Conservation (phyloP, 2,797 vertebrate species). For the Acomys russatus region DNA sequence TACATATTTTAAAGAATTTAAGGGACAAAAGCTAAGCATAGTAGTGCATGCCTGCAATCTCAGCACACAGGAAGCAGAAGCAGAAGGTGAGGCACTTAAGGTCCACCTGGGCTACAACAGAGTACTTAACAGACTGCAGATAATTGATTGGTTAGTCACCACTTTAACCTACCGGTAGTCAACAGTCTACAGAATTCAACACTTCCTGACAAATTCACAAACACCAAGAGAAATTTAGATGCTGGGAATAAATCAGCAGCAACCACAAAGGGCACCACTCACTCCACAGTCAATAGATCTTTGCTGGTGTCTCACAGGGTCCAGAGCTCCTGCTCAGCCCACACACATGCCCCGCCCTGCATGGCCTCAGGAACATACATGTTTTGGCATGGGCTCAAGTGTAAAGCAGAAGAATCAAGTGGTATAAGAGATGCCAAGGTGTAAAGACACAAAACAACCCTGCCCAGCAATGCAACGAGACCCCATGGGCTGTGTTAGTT, state of each 20-base stretch:
- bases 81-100: background rate
- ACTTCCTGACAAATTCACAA: slow-evolving; percentile 35
- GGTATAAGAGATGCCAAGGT: background rate
- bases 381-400: background rate
- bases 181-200: background rate
- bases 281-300: slow-evolving; percentile 64
- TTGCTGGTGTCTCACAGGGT: slow-evolving; percentile 68
- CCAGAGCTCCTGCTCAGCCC: slow-evolving; percentile 26
- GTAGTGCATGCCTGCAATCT: background rate
- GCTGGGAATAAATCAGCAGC: background rate
- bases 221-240: slow-evolving; percentile 58
- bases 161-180: slow-evolving; percentile 39
- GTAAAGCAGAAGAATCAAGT: background rate
- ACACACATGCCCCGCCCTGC: fast-evolving
- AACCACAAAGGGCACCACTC: background rate
- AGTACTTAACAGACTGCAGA: slow-evolving; percentile 63
- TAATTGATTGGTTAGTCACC: slow-evolving; percentile 60
- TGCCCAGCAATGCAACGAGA: background rate
- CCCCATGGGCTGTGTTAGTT: background rate
- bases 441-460: slow-evolving; percentile 47
- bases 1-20: slow-evolving; percentile 74
- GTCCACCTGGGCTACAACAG: background rate
- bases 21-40: slow-evolving; percentile 6
- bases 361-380: background rate
- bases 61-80: background rate